Evolutionary conservation across 2,113 vertebrate species (phyloP), one percentile per base, ranked within the genome.

Genomic region (Cervus canadensis): DNA sequence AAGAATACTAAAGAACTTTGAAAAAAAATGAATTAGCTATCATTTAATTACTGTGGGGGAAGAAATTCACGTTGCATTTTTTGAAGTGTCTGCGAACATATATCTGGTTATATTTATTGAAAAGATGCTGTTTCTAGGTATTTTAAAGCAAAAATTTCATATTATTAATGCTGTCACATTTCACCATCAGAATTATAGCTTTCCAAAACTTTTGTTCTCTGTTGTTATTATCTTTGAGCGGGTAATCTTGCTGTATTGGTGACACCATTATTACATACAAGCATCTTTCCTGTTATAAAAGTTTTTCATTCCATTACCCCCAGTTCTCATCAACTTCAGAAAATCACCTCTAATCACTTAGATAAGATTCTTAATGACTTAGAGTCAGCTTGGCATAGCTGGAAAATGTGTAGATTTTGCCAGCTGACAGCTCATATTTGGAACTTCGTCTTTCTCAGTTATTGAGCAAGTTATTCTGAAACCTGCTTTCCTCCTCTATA

Each of bases 1-100:
- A 43, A 62, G 2, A 79, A 67, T 96, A 60, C 19, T 25, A 84
- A 45, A 5, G 28, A 95, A 19, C 89, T 95, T 94, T 87, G n/a
- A 6, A 89, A 6, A 85, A 74, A 86, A 92, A 91, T 94, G 33
- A 87, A 67, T 81, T 86, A 93, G 56, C 54, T 43, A 96, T 67
- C 7, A 93, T 36, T 95, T 67, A 92, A 93, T 7, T 93, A 50
- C 60, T 56, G 57, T 8, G 4, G 10, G 12, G 17, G 87, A 28
- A 25, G 43, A 97, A 88, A 97, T 59, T 91, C 2, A 15, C 87
- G 33, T 95, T 97, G 28, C 10, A 10, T 21, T 33, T 59, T 9
- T 96, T 97, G 67, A 97, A 93, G 6, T 33, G 23, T 95, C 97
- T 59, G 11, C 82, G 33, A 33, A 95, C n/a, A 9, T 97, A 93